Evolutionary conservation across 2,888 invertebrate genomes (phyloP).

Genomic region (Choreutis nemorana): DNA sequence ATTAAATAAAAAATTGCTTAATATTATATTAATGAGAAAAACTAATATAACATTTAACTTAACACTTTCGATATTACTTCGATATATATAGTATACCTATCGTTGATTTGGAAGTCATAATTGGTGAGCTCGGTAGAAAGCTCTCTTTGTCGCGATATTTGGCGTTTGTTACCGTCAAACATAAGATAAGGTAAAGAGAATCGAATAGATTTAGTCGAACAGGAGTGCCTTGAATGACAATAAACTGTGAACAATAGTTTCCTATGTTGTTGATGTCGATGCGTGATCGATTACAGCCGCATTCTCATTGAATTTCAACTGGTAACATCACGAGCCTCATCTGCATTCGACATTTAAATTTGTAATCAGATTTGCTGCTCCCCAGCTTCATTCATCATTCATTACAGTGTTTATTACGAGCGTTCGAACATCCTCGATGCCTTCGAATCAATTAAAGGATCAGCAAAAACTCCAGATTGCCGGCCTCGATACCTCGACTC

Average conservation of each 20-base stretch:
- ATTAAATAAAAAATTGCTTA: no score
- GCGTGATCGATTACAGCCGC: constrained; percentile 33
- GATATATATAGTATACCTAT: no score
- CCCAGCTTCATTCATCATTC: constrained; percentile 52
- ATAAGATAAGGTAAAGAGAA: no score
- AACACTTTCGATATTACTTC: no score
- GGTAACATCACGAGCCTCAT: constrained; percentile 28
- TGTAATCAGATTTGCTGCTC: constrained; percentile 47
- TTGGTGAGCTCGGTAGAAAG: no score
- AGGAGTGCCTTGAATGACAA: constrained; percentile 24
- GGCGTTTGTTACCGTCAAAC: no score
- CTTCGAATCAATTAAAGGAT: constrained; percentile 56
- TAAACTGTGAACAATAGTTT: constrained; percentile 20
- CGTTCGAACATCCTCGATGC: constrained; percentile 22
- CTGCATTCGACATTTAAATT: constrained; percentile 52
- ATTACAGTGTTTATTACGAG: constrained; percentile 22
- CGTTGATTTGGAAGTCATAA: no score
- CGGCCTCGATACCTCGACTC: constrained; percentile 38
- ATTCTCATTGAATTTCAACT: constrained; percentile 41
- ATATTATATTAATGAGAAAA: no score
- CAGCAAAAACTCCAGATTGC: constrained; percentile 44
- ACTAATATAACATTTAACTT: no score
- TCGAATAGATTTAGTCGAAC: constrained; percentile 1
- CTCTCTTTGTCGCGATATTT: no score
- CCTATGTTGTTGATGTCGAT: constrained; percentile 21